A percentile compares a stretch with the other conserved stretches of the same genome.
Evolutionary conservation across 2,888 invertebrate genomes (phyloP).

Genomic region (Desoria tigrina): DNA sequence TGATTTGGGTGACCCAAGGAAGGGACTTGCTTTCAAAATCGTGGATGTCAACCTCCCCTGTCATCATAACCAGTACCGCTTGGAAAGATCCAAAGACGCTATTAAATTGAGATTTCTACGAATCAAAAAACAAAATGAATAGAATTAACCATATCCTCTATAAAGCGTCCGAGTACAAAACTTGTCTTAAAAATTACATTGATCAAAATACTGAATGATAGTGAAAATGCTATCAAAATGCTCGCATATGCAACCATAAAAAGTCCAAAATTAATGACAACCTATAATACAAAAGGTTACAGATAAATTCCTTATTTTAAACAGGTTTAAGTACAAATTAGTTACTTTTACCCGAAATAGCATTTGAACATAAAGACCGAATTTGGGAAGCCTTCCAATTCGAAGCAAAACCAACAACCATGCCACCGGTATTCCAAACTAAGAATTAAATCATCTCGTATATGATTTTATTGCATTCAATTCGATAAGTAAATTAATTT

Average conservation of each 20-base stretch:
- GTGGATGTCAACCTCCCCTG: slow-evolving; percentile 72
- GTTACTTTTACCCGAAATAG: slow-evolving; percentile 19
- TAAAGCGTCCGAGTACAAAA: neutral
- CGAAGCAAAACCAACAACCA: slow-evolving; percentile 87
- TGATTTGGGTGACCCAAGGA: slow-evolving; percentile 34
- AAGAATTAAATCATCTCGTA: neutral
- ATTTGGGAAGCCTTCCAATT: slow-evolving; percentile 80
- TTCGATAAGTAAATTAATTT: neutral
- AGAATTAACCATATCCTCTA: neutral
- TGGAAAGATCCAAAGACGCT: slow-evolving; percentile 67
- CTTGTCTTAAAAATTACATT: too few relatives aligned
- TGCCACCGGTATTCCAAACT: slow-evolving; percentile 69
- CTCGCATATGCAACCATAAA: slow-evolving; percentile 79
- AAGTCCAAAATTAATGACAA: slow-evolving; percentile 72
- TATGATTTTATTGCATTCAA: neutral
- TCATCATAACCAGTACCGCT: slow-evolving; percentile 86
- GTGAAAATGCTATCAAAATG: slow-evolving; percentile 74
- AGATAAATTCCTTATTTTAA: too few relatives aligned
- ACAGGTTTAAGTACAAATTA: too few relatives aligned
- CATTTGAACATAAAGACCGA: slow-evolving; percentile 85
- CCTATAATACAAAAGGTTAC: too few relatives aligned
- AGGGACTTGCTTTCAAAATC: too few relatives aligned
- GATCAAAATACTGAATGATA: slow-evolving; percentile 80
- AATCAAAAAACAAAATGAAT: neutral
- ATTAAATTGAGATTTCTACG: neutral